phyloP scores from a whole-genome alignment of 2,888 invertebrate genomes.

The Limenitis camilla region DNA sequence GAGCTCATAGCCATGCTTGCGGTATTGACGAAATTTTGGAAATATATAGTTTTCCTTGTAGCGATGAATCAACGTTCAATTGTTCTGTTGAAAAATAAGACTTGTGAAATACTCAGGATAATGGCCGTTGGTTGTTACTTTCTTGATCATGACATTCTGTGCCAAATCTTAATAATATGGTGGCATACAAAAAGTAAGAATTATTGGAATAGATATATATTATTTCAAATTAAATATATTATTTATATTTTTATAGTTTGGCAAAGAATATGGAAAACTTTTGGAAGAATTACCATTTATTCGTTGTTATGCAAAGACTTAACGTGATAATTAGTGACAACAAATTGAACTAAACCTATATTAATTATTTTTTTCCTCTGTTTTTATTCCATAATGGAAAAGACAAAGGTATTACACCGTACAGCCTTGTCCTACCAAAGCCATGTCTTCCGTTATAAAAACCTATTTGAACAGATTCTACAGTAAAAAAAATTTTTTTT shows the following conservation, averaged over 20 bases:
- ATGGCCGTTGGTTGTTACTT: slow-evolving; percentile 2
- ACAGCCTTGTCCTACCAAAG: too few relatives aligned
- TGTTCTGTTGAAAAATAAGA: slow-evolving; percentile 7
- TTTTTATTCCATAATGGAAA: too few relatives aligned
- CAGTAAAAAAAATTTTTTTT: too few relatives aligned
- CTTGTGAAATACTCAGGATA: slow-evolving; percentile 7
- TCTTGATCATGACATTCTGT: slow-evolving; percentile 2
- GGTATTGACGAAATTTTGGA: slow-evolving; percentile 19
- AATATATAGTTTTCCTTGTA: slow-evolving; percentile 18
- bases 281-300: too few relatives aligned
- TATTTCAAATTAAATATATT: background rate
- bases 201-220: background rate
- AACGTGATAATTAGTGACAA: too few relatives aligned
- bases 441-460: too few relatives aligned
- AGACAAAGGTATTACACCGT: too few relatives aligned
- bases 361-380: too few relatives aligned
- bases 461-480: too few relatives aligned
- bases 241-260: slow-evolving; percentile 1
- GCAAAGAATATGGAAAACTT: too few relatives aligned
- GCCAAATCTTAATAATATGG: background rate
- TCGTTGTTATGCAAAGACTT: too few relatives aligned
- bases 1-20: slow-evolving; percentile 78
- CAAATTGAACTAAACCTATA: too few relatives aligned
- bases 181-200: background rate
- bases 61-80: slow-evolving; percentile 21